These are phyloP conservation scores for Nesidiocoris tenuis DNA, from an alignment of 2,888 invertebrate species.

Conservation along the genomic window DNA sequence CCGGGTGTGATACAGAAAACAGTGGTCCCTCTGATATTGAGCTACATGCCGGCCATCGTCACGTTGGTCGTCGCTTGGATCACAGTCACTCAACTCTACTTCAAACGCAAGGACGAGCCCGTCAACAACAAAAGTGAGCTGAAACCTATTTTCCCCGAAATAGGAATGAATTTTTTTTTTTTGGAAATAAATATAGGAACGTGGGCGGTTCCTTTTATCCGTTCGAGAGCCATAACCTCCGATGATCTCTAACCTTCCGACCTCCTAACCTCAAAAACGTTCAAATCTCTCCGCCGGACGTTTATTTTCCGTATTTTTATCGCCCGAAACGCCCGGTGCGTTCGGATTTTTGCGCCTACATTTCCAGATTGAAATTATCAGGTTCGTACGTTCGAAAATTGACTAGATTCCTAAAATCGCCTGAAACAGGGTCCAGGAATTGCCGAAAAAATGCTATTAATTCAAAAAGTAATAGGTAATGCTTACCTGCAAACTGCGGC, in stretches of 20 bases:
- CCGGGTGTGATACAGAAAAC: constrained; percentile 43
- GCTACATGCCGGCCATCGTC: constrained; percentile 42
- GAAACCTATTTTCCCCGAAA: too few relatives aligned
- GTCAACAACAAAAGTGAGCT: constrained; percentile 17
- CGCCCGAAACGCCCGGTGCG: too few relatives aligned
- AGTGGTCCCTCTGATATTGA: constrained; percentile 40
- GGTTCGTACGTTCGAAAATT: too few relatives aligned
- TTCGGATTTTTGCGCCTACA: too few relatives aligned
- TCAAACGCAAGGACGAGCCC: constrained; percentile 32
- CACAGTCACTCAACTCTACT: constrained; percentile 42
- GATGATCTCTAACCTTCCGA: constrained; percentile 13
- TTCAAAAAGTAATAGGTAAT: too few relatives aligned
- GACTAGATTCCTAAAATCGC: too few relatives aligned
- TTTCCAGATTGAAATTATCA: too few relatives aligned
- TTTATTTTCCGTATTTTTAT: constrained; percentile 7
- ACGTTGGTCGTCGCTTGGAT: constrained; percentile 45
- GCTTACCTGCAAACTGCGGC: too few relatives aligned
- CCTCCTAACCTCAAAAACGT: constrained; percentile 8
- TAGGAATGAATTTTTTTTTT: too few relatives aligned
- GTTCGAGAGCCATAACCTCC: constrained; percentile 10
- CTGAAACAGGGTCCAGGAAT: too few relatives aligned
- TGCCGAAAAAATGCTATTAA: too few relatives aligned
- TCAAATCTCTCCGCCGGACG: neutral
- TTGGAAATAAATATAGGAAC: too few relatives aligned
- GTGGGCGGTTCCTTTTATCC: neutral